Base-by-base conservation (phyloP, 2,888 invertebrate species). In the Trissoscelio sp. region DNA sequence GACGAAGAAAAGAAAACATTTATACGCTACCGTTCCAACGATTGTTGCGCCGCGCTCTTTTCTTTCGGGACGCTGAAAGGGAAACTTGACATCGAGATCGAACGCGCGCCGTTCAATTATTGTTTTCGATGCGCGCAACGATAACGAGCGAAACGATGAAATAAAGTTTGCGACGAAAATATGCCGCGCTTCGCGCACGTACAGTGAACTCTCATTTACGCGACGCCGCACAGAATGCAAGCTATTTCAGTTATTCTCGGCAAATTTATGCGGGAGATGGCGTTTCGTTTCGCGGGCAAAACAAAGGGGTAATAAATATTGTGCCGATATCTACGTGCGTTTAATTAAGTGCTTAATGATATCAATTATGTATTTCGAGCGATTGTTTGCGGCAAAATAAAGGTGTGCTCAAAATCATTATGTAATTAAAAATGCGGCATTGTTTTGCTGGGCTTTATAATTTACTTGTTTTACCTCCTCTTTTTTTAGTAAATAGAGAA, bases 301-400 rank as follows among this genome's bases (percentile, higher is more conserved):
- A 75, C 74, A 74, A 75, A 75, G 46, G 67, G 39, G 44, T 16
- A 60, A 77, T 77, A 75, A 75, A 75, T 67, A 42, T 58, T 37
- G 34, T 3, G 20, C 48, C 28, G 58, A 66, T 67, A 75, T 58
- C 67, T 31, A 9, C 48, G 20, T 3, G 48, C 48, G 22, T 51
- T 58, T 58, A 66, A 75, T 75, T 75, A 75, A 75, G 51, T 67
- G 75, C 51, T 75, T 75, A 75, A 75, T 75, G 67, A 51, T 75
- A 75, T 67, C 58, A 75, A 67, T 75, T 67, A 67, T 75, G 51
- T 58, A 75, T 75, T 73, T 55, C 55, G 24, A 44, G 4, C 53
- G 44, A 64, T 62, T 73, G 62, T 62, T 60, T 7, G 51, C 12
- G 16, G 24, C 6, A 24, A 58, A 57, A 37, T 48, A 3, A 70